These are phyloP conservation scores for Cataglyphis altisquamis DNA, from an alignment of 2,888 invertebrate species.

Conservation along the genomic window DNA sequence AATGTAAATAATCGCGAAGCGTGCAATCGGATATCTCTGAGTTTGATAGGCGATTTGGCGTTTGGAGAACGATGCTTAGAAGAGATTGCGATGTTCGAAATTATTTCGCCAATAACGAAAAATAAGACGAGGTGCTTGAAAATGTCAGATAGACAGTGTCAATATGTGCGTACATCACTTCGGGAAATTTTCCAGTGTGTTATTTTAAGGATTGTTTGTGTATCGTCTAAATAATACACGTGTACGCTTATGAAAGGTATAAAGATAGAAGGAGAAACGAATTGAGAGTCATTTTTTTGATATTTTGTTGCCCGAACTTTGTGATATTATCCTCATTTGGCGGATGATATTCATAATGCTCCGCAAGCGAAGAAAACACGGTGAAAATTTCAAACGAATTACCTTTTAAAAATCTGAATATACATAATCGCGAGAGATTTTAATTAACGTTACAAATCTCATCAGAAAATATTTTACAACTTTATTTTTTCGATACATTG, in stretches of 20 bases:
- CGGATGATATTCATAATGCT: conserved; percentile 9
- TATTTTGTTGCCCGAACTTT: neutral
- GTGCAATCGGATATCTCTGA: neutral
- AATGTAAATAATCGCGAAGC: conserved; percentile 40
- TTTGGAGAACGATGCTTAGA: conserved; percentile 46
- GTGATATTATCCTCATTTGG: neutral
- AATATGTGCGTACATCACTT: conserved; percentile 41
- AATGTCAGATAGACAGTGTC: conserved; percentile 57
- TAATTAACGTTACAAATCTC: neutral
- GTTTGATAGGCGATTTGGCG: conserved; percentile 46
- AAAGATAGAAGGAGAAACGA: neutral
- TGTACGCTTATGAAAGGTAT: conserved; percentile 1
- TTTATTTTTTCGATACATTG: neutral
- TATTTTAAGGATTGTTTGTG: conserved; percentile 65
- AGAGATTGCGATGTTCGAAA: conserved; percentile 24
- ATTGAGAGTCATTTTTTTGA: conserved; percentile 14
- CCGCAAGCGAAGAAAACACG: neutral
- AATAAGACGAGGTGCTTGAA: conserved; percentile 42
- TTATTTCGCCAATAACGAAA: conserved; percentile 46
- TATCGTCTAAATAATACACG: conserved; percentile 46
- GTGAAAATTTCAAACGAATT: neutral
- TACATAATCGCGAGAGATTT: neutral
- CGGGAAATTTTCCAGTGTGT: conserved; percentile 56
- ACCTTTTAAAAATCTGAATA: neutral
- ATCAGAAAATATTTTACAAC: neutral